These are phyloP conservation scores for Ectobius pallidus DNA, from an alignment of 2,888 invertebrate genomes.

Conservation along the genomic window DNA sequence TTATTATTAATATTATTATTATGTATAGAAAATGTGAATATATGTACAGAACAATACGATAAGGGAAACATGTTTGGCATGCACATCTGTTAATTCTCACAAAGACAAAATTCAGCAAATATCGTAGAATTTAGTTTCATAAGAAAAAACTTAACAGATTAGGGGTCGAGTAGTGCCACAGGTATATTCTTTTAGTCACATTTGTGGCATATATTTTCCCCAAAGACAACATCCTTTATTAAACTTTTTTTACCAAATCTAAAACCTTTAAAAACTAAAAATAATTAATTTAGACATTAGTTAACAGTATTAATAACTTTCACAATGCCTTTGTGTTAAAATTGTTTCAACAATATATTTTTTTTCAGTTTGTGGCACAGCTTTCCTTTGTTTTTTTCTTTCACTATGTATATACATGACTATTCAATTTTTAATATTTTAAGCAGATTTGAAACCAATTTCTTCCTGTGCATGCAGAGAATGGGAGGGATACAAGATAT, in stretches of 20 bases:
- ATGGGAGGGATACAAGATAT: conserved; percentile 38
- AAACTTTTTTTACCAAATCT: conserved; percentile 3
- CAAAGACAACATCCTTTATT: background rate
- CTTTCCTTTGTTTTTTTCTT: conserved; percentile 22
- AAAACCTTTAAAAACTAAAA: background rate
- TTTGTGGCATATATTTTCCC: background rate
- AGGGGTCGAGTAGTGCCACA: conserved; percentile 1
- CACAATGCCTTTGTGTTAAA: conserved; percentile 18
- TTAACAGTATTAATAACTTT: conserved; percentile 6
- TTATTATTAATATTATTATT: conserved; percentile 38
- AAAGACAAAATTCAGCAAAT: conserved; percentile 42
- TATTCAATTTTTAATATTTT: conserved; percentile 27
- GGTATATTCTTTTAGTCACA: background rate
- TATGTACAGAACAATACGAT: conserved; percentile 44
- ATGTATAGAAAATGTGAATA: conserved; percentile 44
- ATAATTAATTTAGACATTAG: conserved; percentile 21
- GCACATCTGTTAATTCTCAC: conserved; percentile 40
- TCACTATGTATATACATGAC: conserved; percentile 29
- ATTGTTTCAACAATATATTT: conserved; percentile 19
- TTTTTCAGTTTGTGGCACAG: conserved; percentile 29
- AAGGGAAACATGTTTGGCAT: conserved; percentile 43
- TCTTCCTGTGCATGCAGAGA: conserved; percentile 39
- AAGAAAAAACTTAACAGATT: conserved; percentile 29
- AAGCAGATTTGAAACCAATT: conserved; percentile 38
- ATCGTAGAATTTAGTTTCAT: conserved; percentile 36